A percentile compares a stretch with the other conserved stretches of the same genome.
phyloP scores from a whole-genome alignment of 2,888 invertebrate species.

The Agriopis marginaria region DNA sequence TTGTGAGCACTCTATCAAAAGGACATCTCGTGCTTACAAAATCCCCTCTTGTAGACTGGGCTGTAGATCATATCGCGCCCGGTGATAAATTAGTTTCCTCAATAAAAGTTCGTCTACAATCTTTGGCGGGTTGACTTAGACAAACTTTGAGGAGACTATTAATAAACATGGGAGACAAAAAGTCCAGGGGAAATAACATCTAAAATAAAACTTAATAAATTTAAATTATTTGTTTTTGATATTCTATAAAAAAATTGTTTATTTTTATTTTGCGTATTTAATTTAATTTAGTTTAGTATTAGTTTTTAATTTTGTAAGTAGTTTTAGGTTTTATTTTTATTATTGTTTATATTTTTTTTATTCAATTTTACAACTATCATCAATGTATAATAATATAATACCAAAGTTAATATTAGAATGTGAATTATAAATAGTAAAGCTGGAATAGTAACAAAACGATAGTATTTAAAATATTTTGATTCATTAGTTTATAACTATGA shows the following conservation, averaged over 20 bases:
- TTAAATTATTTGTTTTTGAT: too few relatives aligned
- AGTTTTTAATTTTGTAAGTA: too few relatives aligned
- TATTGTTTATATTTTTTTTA: too few relatives aligned
- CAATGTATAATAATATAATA: too few relatives aligned
- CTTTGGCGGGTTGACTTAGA: slow-evolving; percentile 45
- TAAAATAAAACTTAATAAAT: too few relatives aligned
- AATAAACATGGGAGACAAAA: slow-evolving; percentile 29
- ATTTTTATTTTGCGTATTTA: too few relatives aligned
- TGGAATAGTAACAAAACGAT: background rate
- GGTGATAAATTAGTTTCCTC: slow-evolving; percentile 70
- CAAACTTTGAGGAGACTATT: slow-evolving; percentile 46
- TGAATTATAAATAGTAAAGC: too few relatives aligned
- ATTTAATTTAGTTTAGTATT: too few relatives aligned
- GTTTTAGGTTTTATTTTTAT: too few relatives aligned
- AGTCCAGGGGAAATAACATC: background rate
- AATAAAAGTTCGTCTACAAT: slow-evolving; percentile 61
- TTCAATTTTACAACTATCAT: too few relatives aligned
- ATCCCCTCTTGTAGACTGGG: slow-evolving; percentile 55
- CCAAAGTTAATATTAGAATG: too few relatives aligned
- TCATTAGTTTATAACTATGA: slow-evolving; percentile 39
- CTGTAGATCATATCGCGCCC: slow-evolving; percentile 67
- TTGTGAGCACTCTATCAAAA: slow-evolving; percentile 59
- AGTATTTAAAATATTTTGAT: background rate
- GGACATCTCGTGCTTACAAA: slow-evolving; percentile 49
- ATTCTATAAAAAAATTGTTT: too few relatives aligned